Evolutionary conservation across 2,888 invertebrate genomes (phyloP), one percentile per base, ranked within the genome.

Genomic region (Sinodicranocentrus sp.): DNA sequence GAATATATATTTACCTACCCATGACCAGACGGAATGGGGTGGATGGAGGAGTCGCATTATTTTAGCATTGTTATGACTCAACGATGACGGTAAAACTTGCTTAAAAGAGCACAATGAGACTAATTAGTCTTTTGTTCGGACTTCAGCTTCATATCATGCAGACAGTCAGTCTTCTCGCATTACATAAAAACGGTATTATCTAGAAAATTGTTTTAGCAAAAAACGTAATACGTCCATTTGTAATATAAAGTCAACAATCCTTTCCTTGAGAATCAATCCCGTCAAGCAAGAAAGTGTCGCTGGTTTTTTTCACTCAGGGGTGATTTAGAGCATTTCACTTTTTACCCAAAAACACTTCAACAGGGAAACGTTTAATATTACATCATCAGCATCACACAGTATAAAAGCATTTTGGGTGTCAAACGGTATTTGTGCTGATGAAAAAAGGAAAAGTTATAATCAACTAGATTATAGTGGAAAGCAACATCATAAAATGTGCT

Each of bases 81-180:
- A 3, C 33, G 33, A 39, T 39, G 39, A 48, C 2, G 48, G 48
- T 48, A 10, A 5, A 48, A 48, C 15, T 48, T 48, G 6, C 13
- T 13, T 25, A 19, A 63, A 17, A 63, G 63, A 23, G 44, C 23
- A 44, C 44, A 67, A 67, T 67, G 67, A 43, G 44, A 67, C 67
- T 67, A 67, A 67, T 67, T 67, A 67, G 43, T 44, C 67, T 67
- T 43, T 67, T 67, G 67, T 67, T 67, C 23, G 19, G 67, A 43
- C 3, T n/a, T 21, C 67, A 21, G 23, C 15, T 28, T 65, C 39
- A 65, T 43, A 33, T 28, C 63, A 33, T 57, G 57, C 23, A 57
- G 25, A 6, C 33, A 6, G 33, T n/a, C 48, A 10, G 48, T 48
- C 48, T 48, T 48, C 48, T 15, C 48, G 5, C 48, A 25, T 57